These are phyloP conservation scores for Ctenopoma multispine DNA, from an alignment of 2,797 vertebrate genomes.

Conservation along the genomic window DNA sequence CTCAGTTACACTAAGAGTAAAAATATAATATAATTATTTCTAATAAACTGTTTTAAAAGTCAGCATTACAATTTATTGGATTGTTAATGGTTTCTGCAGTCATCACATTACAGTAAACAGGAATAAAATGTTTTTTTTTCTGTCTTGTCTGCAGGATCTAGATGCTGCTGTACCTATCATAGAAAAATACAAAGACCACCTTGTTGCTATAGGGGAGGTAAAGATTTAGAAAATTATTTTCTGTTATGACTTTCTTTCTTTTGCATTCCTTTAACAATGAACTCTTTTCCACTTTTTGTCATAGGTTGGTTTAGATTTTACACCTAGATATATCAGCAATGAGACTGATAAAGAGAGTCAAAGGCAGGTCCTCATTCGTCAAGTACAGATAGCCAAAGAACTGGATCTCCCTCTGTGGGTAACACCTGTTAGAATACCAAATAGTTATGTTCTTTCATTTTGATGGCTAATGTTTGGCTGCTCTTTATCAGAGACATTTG, in stretches of 20 bases:
- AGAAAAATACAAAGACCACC: conserved; percentile 89
- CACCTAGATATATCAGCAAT: conserved; percentile 87
- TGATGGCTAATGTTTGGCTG: neutral
- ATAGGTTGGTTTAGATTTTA: conserved; percentile 97
- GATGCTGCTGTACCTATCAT: conserved; percentile 92
- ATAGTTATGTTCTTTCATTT: neutral
- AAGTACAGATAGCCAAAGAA: conserved; percentile 90
- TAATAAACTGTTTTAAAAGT: too few species aligned
- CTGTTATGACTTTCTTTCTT: neutral
- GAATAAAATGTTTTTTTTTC: neutral
- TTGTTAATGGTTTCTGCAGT: neutral
- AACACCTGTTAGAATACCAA: neutral
- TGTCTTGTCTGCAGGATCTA: conserved; percentile 85
- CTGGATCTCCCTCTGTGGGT: conserved; percentile 94
- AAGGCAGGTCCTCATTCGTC: conserved; percentile 91
- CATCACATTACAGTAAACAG: neutral
- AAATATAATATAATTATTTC: too few species aligned
- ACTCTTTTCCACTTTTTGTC: neutral
- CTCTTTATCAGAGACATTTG: too few species aligned
- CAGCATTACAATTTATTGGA: neutral
- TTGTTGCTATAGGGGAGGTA: conserved; percentile 96
- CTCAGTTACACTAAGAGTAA: too few species aligned
- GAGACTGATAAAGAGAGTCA: conserved; percentile 91
- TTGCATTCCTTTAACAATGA: neutral
- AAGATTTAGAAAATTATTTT: conserved; percentile 7